A percentile compares a stretch with the other conserved stretches of the same genome.
Evolutionary conservation across 2,113 vertebrate genomes (phyloP).

Genomic region (Triplophysa tibetana): DNA sequence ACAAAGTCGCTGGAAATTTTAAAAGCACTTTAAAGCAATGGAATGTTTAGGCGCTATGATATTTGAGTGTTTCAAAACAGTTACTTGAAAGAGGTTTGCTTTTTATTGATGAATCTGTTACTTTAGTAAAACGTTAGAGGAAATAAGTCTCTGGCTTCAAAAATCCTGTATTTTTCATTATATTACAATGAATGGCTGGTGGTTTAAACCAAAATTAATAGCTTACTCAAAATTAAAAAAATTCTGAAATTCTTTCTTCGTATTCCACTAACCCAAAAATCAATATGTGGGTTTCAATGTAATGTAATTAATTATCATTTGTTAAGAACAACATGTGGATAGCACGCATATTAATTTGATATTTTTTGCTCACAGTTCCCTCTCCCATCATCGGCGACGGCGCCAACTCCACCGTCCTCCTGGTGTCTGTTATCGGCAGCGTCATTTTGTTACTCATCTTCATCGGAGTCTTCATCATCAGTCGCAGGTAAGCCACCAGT

Average conservation of each 20-base stretch:
- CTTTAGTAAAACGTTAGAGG: neutral
- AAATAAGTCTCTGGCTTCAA: neutral
- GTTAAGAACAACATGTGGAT: no score
- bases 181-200: no score
- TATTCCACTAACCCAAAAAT: no score
- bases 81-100: constrained; percentile 2
- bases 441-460: constrained; percentile 94
- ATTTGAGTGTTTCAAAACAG: neutral
- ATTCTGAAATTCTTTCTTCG: no score
- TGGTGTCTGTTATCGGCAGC: constrained; percentile 91
- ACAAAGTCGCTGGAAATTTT: constrained; percentile 29
- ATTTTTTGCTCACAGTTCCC: constrained; percentile 78
- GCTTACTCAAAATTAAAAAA: no score
- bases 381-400: constrained; percentile 95
- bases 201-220: no score
- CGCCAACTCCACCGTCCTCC: constrained; percentile 90
- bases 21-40: constrained; percentile 38
- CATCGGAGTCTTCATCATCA: constrained; percentile 93
- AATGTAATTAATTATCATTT: no score
- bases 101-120: constrained; percentile 1
- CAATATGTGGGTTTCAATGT: no score
- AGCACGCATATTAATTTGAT: constrained; percentile 13
- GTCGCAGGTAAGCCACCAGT: constrained; percentile 82
- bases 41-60: constrained; percentile 24
- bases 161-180: no score